A percentile compares a stretch with the other conserved stretches of the same genome.
These are phyloP conservation scores for Phalera bucephala DNA, from an alignment of 2,888 invertebrate species.

Conservation along the genomic window DNA sequence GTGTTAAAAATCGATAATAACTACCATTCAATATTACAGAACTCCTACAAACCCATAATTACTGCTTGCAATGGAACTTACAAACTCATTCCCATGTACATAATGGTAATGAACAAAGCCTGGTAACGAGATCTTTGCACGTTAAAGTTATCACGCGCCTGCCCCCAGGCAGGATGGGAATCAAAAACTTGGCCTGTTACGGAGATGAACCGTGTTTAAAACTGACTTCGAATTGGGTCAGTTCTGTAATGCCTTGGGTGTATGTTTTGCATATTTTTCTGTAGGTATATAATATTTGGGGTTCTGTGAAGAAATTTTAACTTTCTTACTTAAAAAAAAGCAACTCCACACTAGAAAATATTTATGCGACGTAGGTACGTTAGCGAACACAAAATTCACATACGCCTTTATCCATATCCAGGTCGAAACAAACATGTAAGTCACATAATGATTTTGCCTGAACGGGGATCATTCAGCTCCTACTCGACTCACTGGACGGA, in stretches of 20 bases:
- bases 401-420: no score
- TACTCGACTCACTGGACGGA: no score
- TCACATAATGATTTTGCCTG: no score
- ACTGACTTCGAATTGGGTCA: constrained; percentile 11
- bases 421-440: no score
- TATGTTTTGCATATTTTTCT: constrained; percentile 10
- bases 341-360: no score
- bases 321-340: no score
- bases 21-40: background rate
- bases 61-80: constrained; percentile 12
- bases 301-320: no score
- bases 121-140: constrained; percentile 55
- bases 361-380: no score
- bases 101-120: constrained; percentile 37
- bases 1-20: background rate
- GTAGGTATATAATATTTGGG: background rate
- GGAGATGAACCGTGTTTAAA: constrained; percentile 22
- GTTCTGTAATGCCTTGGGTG: constrained; percentile 2
- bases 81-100: constrained; percentile 32
- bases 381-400: no score
- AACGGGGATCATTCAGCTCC: no score
- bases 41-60: constrained; percentile 3
- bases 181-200: constrained; percentile 24
- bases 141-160: constrained; percentile 41
- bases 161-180: constrained; percentile 14